Conservation (phyloP, 2,797 vertebrate species). For the Cuniculus paca region DNA sequence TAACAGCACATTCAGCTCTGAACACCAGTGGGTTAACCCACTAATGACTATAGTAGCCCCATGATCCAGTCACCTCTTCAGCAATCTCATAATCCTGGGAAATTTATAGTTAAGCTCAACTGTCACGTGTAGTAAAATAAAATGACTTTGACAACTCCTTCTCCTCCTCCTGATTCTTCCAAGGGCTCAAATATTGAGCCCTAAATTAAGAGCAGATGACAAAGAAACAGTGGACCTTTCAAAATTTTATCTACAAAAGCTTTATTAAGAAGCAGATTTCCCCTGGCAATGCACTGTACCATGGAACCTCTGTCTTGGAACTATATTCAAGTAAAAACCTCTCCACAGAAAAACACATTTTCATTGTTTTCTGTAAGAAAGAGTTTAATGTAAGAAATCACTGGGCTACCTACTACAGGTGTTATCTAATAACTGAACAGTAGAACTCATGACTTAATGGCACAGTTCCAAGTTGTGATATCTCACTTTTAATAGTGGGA, state of each 20-base stretch:
- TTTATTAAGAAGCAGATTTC: neutral
- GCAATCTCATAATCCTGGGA: neutral
- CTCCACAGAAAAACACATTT: neutral
- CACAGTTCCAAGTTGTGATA: neutral
- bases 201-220: neutral
- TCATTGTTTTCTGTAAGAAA: neutral
- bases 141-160: neutral
- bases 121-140: neutral
- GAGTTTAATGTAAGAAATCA: neutral
- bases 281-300: rapidly evolving
- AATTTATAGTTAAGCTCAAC: neutral
- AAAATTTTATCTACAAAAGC: neutral
- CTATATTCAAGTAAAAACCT: neutral
- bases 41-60: neutral
- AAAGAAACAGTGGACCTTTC: neutral
- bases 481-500: neutral
- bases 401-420: neutral
- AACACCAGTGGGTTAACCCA: neutral
- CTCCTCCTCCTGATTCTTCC: neutral
- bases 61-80: neutral
- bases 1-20: neutral
- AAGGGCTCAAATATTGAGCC: neutral
- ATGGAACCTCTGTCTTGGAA: neutral
- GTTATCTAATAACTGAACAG: neutral
- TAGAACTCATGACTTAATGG: neutral